Conservation (phyloP, 2,888 invertebrate genomes). For the Sphaerophoria taeniata region DNA sequence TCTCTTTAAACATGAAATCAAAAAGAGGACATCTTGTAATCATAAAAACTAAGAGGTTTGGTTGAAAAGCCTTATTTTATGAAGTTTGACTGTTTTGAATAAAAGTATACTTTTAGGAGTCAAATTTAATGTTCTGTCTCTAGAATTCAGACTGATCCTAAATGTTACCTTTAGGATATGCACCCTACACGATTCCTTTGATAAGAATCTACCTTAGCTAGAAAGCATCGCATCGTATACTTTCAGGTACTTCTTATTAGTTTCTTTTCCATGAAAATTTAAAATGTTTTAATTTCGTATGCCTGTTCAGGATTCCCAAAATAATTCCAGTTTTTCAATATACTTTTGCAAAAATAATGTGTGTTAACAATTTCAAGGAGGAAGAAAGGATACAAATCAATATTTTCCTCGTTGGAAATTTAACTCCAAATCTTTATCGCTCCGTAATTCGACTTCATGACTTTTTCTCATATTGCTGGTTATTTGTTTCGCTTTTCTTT, state of each 20-base stretch:
- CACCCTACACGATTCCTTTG: no score
- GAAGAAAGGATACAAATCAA: slow-evolving; percentile 35
- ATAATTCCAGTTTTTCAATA: neutral
- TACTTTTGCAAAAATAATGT: neutral
- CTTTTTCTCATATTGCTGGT: slow-evolving; percentile 43
- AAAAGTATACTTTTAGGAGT: neutral
- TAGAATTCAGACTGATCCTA: no score
- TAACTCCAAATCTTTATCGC: slow-evolving; percentile 39
- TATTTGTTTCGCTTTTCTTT: neutral
- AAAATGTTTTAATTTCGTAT: no score
- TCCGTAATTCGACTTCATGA: slow-evolving; percentile 32
- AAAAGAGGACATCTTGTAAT: neutral
- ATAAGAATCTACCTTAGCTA: neutral
- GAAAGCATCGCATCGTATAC: neutral
- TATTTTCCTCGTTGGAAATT: slow-evolving; percentile 36
- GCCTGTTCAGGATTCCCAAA: no score
- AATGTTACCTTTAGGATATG: neutral
- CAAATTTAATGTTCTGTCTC: no score
- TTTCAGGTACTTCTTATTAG: slow-evolving; percentile 9
- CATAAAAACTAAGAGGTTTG: neutral
- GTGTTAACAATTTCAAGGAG: slow-evolving; percentile 1
- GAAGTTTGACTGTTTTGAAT: neutral
- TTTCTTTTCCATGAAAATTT: neutral
- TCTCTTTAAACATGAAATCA: neutral
- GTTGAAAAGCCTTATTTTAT: neutral